Evolutionary conservation across 2,113 vertebrate genomes (phyloP), one percentile per base, ranked within the genome.

Genomic region (Danionella cerebrum): DNA sequence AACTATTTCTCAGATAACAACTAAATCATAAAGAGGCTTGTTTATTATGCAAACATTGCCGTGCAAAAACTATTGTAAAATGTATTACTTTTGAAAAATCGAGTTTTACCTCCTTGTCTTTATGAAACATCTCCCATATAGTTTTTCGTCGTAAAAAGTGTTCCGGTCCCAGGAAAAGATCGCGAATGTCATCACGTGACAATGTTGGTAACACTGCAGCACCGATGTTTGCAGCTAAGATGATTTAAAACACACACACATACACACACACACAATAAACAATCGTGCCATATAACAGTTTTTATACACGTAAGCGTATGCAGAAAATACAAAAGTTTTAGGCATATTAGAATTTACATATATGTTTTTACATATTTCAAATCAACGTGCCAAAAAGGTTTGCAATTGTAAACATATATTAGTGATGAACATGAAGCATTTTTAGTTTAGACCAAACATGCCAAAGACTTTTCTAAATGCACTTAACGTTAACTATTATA

Each of bases 121-220:
- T 13, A 27, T 62, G 58, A 45, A 62, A 18, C 12, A 2, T 33
- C 9, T 31, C 18, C 62, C 62, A 71, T 21, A 65, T 51, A 1
- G 50, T 33, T 57, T 65, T 71, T 11, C 69, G 33, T 33, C n/a
- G 36, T 3, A n/a, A 16, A 44, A 70, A 63, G 29, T 67, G 14
- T 48, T 74, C 69, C 25, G 66, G 72, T 51, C 69, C 45, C 31
- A 72, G 72, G 59, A 77, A 70, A 1, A 76, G 66, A 42, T 79
- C 55, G 31, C 69, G 65, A 14, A 76, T 76, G 51, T 76, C 62
- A 21, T 76, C 69, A 11, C 69, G 13, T 12, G 72, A 72, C 11
- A 76, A 55, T 2, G 63, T 53, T 36, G 36, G 64, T 22, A 76
- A 25, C 8, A 72, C 18, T 16, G 47, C 63, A 12, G 50, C 47